Evolutionary conservation across 2,797 vertebrate genomes (phyloP), one percentile per base, ranked within the genome.

Genomic region (Labeo calbasu): DNA sequence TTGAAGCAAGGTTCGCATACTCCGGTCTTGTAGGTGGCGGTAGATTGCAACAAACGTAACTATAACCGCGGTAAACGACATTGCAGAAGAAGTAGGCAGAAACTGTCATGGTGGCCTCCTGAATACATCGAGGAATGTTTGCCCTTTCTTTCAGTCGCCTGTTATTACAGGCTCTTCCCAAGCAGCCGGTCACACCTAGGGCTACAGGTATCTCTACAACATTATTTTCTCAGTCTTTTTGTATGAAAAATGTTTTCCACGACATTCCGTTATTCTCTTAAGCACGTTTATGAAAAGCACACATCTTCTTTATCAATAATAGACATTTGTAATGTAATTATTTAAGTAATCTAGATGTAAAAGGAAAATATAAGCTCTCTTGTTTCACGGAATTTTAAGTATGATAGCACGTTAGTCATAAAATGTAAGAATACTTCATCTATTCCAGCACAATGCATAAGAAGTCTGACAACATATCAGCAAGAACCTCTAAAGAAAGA

Each of bases 401-500:
- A 25, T 69, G 21, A 32, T 36, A 55, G 12, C 13, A 32, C 59
- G 32, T 15, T 10, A 12, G 1, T 48, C 8, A 51, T n/a, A 21
- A 59, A 25, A 43, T 43, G 7, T 19, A 43, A 4, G 2, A 25
- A 10, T 70, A 2, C 36, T 17, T 55, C 5, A 11, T 53, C 3
- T 61, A 14, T 59, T 51, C 5, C 70, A 90, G 88, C 51, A 25
- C 85, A 92, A 89, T 84, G 89, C 79, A 28, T 90, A 12, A 89
- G 91, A 75, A 87, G 89, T 32, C 1, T 93, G 2, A 86, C 89
- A 48, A 84, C 61, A n/a, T 15, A 80, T 0, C 84, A 89, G 10
- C 10, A 76, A 40, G 87, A 84, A 2, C 46, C 77, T 3, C 85
- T 65, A 2, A 79, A 81, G n/a, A 84, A 69, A 9, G 87, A 91